These are phyloP conservation scores for Hirudinaria manillensis DNA, from an alignment of 2,888 invertebrate species.

Conservation along the genomic window DNA sequence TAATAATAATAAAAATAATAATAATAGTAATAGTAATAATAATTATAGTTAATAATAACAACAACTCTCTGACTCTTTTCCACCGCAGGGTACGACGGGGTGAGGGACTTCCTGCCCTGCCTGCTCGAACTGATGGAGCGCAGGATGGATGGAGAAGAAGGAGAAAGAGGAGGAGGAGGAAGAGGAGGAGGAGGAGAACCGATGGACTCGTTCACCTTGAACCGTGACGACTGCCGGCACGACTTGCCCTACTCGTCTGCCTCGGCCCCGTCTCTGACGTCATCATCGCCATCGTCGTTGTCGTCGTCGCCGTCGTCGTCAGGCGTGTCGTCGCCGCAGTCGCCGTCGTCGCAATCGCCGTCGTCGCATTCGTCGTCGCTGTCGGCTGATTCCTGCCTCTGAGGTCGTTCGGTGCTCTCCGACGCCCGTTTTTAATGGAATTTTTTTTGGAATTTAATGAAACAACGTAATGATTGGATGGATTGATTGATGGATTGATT, in stretches of 20 bases:
- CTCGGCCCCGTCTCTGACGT: not conserved
- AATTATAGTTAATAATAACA: not conserved
- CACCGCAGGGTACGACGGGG: slow-evolving; percentile 38
- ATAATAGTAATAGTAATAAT: not conserved
- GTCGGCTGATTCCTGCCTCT: not conserved
- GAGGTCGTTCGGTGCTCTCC: not conserved
- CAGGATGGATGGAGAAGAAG: slow-evolving; percentile 9
- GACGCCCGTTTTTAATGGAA: too few species aligned
- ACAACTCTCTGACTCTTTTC: not conserved
- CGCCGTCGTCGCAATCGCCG: not conserved
- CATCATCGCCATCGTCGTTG: not conserved
- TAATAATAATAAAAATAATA: not conserved
- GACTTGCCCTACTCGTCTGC: not conserved
- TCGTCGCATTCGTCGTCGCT: not conserved
- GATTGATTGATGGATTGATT: too few species aligned
- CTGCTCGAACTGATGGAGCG: slow-evolving; percentile 35
- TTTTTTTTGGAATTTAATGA: too few species aligned
- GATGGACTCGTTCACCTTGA: too few species aligned
- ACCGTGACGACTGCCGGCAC: too few species aligned
- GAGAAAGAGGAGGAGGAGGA: too few species aligned
- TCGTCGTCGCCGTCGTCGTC: not conserved
- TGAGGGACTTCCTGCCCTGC: slow-evolving; percentile 35
- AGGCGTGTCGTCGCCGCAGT: not conserved
- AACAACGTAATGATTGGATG: too few species aligned
- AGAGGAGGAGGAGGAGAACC: too few species aligned